Base-by-base conservation (phyloP, 2,888 invertebrate species). In the Alsophila aescularia region DNA sequence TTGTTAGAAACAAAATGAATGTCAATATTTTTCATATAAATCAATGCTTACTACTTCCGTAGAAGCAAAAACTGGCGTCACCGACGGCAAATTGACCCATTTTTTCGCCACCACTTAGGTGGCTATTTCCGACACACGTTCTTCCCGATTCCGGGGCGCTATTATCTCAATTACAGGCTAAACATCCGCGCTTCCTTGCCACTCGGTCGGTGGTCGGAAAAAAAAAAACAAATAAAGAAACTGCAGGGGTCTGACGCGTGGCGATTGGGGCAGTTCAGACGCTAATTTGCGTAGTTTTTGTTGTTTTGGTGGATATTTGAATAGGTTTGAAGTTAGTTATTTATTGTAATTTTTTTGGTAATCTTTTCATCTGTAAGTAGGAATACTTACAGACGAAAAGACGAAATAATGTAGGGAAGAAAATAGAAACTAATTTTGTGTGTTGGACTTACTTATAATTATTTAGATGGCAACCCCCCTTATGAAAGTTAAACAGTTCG, bases 91-190 rank as follows among this genome's bases (percentile, higher is more conserved):
- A 40, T 57, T 43, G 24, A 36, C 45, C 13, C 18, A 36, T 52
- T 63, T 61, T 62, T 59, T 53, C 15, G 50, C 44, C 50, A 60
- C 36, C 55, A 49, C 48, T 58, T 58, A 50, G 29, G 29, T 12
- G 0, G 40, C 51, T 48, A 60, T 62, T 67, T 67, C 65, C 67
- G 67, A 60, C 58, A 59, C 59, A 60, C 43, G 45, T 50, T 36
- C 37, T 48, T 47, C 47, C 14, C 10, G 36, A 56, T 51, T 51
- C 41, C 42, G 32, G 61, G 18, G 36, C 35, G 67, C 74, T 77
- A 80, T 85, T 78, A 82, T 79, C 81, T 83, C 84, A 83, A 87
- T 88, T 85, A 87, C 61, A 80, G 82, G 67, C 69, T 71, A 70
- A 66, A 72, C 66, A 65, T 69, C 81, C 77, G 73, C 77, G 81